Percentiles rank a stretch among this genome's conserved stretches.
phyloP scores from a whole-genome alignment of 2,888 invertebrate species.

The Microctonus hyperodae region DNA sequence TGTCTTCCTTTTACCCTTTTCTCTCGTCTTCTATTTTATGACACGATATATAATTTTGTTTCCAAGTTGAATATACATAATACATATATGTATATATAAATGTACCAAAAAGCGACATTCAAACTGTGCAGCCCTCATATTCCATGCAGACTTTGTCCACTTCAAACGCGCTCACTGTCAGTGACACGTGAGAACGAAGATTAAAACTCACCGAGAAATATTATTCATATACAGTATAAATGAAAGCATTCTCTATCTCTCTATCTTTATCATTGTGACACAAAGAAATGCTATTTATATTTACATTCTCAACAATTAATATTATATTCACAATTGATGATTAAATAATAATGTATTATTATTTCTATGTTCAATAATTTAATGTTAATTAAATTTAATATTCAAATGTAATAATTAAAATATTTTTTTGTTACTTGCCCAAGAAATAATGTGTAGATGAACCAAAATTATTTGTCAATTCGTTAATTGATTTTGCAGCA shows the following conservation, averaged over 20 bases:
- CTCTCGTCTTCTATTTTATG: neutral
- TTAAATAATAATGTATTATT: too few relatives aligned
- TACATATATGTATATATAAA: conserved; percentile 13
- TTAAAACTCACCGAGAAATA: conserved; percentile 24
- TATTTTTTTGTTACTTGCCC: neutral
- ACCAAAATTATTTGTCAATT: conserved; percentile 15
- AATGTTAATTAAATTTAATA: conserved; percentile 19
- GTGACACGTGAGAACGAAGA: conserved; percentile 57
- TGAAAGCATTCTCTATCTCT: too few relatives aligned
- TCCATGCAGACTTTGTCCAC: conserved; percentile 26
- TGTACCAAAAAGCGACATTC: conserved; percentile 14
- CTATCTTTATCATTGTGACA: too few relatives aligned
- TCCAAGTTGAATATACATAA: conserved; percentile 13
- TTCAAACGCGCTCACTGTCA: conserved; percentile 37
- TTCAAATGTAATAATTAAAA: neutral
- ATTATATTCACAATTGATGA: too few relatives aligned
- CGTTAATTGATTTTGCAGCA: conserved; percentile 28
- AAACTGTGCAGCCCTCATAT: conserved; percentile 25
- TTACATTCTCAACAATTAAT: too few relatives aligned
- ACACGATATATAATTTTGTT: neutral
- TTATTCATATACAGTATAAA: conserved; percentile 16
- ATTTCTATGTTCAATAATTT: neutral
- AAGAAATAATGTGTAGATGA: neutral
- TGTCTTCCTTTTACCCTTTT: conserved; percentile 18
- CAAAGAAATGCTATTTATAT: too few relatives aligned